These are phyloP conservation scores for Agrotis clavis DNA, from an alignment of 2,888 invertebrate genomes.

Conservation along the genomic window DNA sequence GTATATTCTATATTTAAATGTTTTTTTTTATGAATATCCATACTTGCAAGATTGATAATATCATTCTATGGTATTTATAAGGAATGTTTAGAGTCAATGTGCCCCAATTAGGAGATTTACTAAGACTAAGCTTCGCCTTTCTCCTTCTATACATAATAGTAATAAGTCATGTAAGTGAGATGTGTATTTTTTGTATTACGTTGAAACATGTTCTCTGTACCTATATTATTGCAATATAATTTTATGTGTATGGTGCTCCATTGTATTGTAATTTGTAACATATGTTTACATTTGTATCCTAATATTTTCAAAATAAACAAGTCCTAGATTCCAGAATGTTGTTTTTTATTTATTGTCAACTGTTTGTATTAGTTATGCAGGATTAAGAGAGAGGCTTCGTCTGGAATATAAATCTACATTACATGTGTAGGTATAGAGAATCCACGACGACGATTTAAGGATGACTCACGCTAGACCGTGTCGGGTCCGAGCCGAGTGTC, in stretches of 20 bases:
- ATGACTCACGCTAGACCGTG: too few species aligned
- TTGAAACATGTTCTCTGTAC: slow-evolving; percentile 70
- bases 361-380: neutral
- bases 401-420: neutral
- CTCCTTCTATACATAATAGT: slow-evolving; percentile 80
- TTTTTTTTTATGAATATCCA: slow-evolving; percentile 18
- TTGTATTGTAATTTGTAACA: slow-evolving; percentile 77
- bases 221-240: slow-evolving; percentile 81
- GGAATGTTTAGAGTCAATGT: slow-evolving; percentile 62
- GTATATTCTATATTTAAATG: neutral
- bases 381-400: neutral
- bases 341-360: slow-evolving; percentile 46
- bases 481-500: too few species aligned
- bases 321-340: slow-evolving; percentile 77
- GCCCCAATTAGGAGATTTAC: slow-evolving; percentile 73
- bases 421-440: neutral
- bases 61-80: slow-evolving; percentile 51
- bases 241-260: slow-evolving; percentile 90
- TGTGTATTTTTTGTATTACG: slow-evolving; percentile 78
- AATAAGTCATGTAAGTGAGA: slow-evolving; percentile 75
- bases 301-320: slow-evolving; percentile 88
- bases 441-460: too few species aligned
- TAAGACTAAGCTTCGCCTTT: slow-evolving; percentile 85
- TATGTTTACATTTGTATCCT: slow-evolving; percentile 88
- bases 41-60: slow-evolving; percentile 45